phyloP scores from a whole-genome alignment of 37 sponge, comb jelly and placozoan species.

The Hormiphora californensis region DNA sequence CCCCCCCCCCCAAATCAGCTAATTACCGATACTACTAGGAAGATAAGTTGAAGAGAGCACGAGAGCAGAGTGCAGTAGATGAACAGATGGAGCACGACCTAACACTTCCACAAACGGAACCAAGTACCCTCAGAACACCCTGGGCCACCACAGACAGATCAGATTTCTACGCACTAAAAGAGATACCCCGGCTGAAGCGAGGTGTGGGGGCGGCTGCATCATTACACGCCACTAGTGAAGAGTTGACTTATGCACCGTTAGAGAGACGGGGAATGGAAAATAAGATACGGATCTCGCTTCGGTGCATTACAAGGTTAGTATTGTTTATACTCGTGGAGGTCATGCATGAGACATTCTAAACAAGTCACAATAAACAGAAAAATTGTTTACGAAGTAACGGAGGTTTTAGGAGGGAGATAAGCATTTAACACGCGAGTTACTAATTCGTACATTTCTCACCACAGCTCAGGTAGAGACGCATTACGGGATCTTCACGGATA shows the following conservation, averaged over 20 bases:
- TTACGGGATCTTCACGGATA: slow-evolving; percentile 19
- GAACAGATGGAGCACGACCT: slow-evolving; percentile 25
- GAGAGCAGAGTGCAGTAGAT: neutral
- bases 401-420: too few species aligned
- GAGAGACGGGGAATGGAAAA: neutral
- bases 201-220: neutral
- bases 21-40: neutral
- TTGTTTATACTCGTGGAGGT: neutral
- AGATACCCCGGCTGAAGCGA: slow-evolving; percentile 31
- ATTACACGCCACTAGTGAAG: slow-evolving; percentile 2
- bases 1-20: too few species aligned
- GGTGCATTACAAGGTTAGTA: slow-evolving; percentile 22
- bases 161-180: slow-evolving; percentile 49
- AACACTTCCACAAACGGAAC: neutral
- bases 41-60: neutral
- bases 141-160: slow-evolving; percentile 27
- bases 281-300: neutral
- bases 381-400: too few species aligned
- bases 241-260: neutral
- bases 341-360: too few species aligned
- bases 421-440: too few species aligned
- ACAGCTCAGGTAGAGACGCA: slow-evolving; percentile 45
- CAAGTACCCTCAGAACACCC: neutral
- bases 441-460: too few species aligned
- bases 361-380: too few species aligned